Base-by-base conservation (phyloP, 1,140 invertebrate genomes). In the Drosophila chauvacae region DNA sequence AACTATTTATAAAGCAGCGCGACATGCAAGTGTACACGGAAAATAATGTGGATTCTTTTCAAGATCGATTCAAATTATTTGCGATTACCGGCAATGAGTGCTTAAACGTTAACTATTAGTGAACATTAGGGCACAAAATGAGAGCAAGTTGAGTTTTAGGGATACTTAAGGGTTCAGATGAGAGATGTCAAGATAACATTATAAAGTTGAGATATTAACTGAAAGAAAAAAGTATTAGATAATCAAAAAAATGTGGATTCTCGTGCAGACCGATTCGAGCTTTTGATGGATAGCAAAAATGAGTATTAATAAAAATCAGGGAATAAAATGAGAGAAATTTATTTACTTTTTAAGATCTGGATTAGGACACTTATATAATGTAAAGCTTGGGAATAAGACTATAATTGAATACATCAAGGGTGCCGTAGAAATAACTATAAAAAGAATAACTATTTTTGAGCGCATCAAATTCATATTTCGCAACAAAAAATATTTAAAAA, bases 1-100 rank as follows among this genome's bases (percentile, higher is more conserved):
- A 72, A 71, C 65, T 70, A 71, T 72, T 68, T 70, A 45, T 70
- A 70, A 70, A 57, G 30, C 51, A 50, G 48, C 51, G 64, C 65
- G 69, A 44, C 47, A 57, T 70, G 61, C 68, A 70, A 44, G 28
- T 61, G 53, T 42, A 63, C 37, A 63, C 61, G 35, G 53, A 23
- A 59, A 63, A 63, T 16, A 63, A 42, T 10, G 10, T 59, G 61
- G 28, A 63, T 30, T 39, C 9, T 14, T 1, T 5, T 10, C 14
- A 13, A 41, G 33, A 41, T 63, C 60, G 33, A 39, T 39, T 53
- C 9, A 7, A 28, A 10, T 20, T 44, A 9, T 28, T 28, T 0
- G 7, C 11, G 0, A 42, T 28, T 41, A n/a, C 0, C 16, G 26
- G 9, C 14, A n/a, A 41, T 13, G 14, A 42, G 2, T n/a, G 2